Evolutionary conservation across 2,113 vertebrate species (phyloP).

Genomic region (Machaerirhynchus nigripectus): DNA sequence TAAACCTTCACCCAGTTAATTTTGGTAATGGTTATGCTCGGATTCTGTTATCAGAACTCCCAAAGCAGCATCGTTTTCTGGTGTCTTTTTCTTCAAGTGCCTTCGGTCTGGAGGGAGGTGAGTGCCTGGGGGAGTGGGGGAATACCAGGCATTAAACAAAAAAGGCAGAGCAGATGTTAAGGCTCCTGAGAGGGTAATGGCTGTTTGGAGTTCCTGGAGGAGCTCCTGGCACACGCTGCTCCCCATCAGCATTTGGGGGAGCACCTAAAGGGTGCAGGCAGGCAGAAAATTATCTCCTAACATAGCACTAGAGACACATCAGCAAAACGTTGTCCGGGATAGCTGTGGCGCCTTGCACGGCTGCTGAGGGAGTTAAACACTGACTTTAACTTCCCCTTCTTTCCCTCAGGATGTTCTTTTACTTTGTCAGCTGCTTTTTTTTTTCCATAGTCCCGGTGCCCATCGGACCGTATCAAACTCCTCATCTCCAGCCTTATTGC

Average conservation of each 20-base stretch:
- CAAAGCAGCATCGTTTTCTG: background rate
- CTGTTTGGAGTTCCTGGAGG: background rate
- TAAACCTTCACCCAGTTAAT: background rate
- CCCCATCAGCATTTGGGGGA: background rate
- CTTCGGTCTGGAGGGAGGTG: background rate
- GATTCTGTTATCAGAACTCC: background rate
- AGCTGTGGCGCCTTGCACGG: background rate
- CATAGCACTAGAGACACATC: accelerated
- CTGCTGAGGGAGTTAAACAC: background rate
- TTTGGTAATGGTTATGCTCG: background rate
- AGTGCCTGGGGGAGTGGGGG: background rate
- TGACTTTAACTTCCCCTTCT: background rate
- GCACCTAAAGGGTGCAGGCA: background rate
- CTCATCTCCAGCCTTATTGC: background rate
- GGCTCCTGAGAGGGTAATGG: background rate
- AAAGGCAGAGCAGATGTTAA: background rate
- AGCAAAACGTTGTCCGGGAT: background rate
- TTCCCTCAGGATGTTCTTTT: background rate
- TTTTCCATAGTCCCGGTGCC: background rate
- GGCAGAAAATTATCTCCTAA: background rate
- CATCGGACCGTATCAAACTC: background rate
- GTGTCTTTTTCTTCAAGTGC: background rate
- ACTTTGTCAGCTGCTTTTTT: background rate
- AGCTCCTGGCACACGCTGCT: accelerated
- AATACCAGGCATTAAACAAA: background rate